These are phyloP conservation scores for Pseudomyrmex pallidus DNA, from an alignment of 1,140 invertebrate species.

Conservation along the genomic window DNA sequence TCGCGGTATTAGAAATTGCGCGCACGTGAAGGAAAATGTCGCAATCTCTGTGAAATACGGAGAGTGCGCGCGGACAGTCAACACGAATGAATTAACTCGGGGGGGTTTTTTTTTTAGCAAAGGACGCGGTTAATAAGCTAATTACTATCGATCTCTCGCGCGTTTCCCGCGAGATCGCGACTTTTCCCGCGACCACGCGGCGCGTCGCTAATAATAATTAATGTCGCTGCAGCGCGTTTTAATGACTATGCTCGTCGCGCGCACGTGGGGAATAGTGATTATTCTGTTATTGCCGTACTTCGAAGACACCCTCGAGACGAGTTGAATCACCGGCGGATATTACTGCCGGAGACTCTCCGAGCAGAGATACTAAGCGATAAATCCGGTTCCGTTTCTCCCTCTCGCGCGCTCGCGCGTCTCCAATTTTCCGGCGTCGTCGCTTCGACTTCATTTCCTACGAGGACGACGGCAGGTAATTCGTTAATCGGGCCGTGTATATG, in stretches of 20 bases:
- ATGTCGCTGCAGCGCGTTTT: slow-evolving; percentile 36
- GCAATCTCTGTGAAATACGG: neutral
- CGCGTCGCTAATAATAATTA: slow-evolving; percentile 55
- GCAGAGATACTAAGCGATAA: slow-evolving; percentile 48
- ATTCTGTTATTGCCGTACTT: slow-evolving; percentile 48
- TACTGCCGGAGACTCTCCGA: slow-evolving; percentile 36
- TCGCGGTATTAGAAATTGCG: neutral
- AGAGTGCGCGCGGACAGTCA: neutral
- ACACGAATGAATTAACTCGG: neutral
- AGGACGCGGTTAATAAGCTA: slow-evolving; percentile 5
- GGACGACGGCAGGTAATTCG: slow-evolving; percentile 66
- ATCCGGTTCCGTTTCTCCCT: slow-evolving; percentile 38
- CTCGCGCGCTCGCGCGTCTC: slow-evolving; percentile 43
- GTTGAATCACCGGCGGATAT: slow-evolving; percentile 51
- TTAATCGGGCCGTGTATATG: slow-evolving; percentile 70
- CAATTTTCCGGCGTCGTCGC: slow-evolving; percentile 51
- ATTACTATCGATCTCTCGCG: slow-evolving; percentile 19
- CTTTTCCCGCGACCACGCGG: neutral
- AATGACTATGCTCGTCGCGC: slow-evolving; percentile 44
- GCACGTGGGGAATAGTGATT: slow-evolving; percentile 57
- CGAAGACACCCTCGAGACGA: slow-evolving; percentile 45
- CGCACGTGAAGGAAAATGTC: neutral
- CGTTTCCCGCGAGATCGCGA: slow-evolving; percentile 4
- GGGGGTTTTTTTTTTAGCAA: too few species aligned
- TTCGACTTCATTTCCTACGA: slow-evolving; percentile 54